These are phyloP conservation scores for Hoplodrina blanda DNA, from an alignment of 2,888 invertebrate genomes.

Conservation along the genomic window DNA sequence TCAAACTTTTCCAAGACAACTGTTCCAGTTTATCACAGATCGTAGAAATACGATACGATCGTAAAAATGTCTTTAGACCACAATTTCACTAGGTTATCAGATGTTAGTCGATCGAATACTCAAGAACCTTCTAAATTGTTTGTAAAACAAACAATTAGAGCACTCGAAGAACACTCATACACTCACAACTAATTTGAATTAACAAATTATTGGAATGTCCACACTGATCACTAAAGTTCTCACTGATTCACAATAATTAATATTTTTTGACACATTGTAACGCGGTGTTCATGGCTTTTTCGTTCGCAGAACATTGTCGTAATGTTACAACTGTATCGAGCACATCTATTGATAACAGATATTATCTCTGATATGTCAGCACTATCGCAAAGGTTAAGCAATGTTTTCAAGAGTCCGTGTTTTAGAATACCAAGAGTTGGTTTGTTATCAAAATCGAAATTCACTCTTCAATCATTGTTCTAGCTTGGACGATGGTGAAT, in stretches of 20 bases:
- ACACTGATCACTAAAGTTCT: conserved; percentile 4
- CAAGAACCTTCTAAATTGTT: conserved; percentile 51
- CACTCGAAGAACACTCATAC: conserved; percentile 36
- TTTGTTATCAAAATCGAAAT: background rate
- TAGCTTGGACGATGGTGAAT: background rate
- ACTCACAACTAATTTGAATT: conserved; percentile 76
- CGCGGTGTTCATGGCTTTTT: conserved; percentile 40
- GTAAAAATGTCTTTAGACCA: background rate
- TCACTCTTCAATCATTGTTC: background rate
- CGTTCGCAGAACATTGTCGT: conserved; percentile 27
- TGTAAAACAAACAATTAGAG: conserved; percentile 55
- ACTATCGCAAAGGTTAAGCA: conserved; percentile 61
- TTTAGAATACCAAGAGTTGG: conserved; percentile 13
- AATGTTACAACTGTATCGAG: conserved; percentile 39
- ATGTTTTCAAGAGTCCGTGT: conserved; percentile 36
- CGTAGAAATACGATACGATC: background rate
- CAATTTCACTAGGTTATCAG: background rate
- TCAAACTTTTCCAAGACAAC: background rate
- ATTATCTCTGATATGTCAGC: conserved; percentile 61
- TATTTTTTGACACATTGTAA: conserved; percentile 49
- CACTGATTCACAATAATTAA: conserved; percentile 29
- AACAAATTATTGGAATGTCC: conserved; percentile 79
- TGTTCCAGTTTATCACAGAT: background rate
- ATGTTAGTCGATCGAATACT: background rate
- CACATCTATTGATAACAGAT: conserved; percentile 28